phyloP scores from a whole-genome alignment of 1,140 invertebrate species.

The Conus ventricosus region DNA sequence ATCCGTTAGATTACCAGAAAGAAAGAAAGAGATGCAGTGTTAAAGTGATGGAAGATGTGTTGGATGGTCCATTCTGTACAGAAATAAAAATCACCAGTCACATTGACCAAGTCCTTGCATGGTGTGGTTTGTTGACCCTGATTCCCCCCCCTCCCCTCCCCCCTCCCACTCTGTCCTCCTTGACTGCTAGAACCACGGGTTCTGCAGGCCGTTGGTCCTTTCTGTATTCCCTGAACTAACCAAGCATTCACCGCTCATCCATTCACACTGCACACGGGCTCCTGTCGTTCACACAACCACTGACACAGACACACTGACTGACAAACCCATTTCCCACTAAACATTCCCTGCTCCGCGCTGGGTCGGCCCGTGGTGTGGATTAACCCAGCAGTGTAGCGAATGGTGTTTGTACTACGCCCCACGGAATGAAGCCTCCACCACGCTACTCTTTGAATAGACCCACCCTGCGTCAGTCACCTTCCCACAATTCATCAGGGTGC shows the following conservation, averaged over 20 bases:
- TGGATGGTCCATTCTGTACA: slow-evolving; percentile 26
- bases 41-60: neutral
- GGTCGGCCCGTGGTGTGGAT: neutral
- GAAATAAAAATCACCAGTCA: slow-evolving; percentile 26
- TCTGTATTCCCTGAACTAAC: no score
- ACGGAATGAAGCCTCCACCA: slow-evolving; percentile 24
- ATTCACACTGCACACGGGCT: no score
- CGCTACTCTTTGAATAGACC: slow-evolving; percentile 16
- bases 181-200: neutral
- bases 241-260: no score
- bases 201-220: no score
- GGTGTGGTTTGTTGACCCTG: slow-evolving; percentile 7
- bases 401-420: slow-evolving; percentile 14
- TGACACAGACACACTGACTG: neutral
- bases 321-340: no score
- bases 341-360: no score
- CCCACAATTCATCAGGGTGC: neutral
- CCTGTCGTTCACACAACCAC: neutral
- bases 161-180: neutral
- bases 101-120: slow-evolving; percentile 5
- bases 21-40: neutral
- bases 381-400: slow-evolving; percentile 18
- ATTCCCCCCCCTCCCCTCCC: neutral
- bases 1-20: neutral
- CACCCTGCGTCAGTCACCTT: slow-evolving; percentile 4